Percentiles rank a stretch among this genome's conserved stretches.
Evolutionary conservation across 1,140 invertebrate genomes (phyloP).

Genomic region (Ceratina japonica): DNA sequence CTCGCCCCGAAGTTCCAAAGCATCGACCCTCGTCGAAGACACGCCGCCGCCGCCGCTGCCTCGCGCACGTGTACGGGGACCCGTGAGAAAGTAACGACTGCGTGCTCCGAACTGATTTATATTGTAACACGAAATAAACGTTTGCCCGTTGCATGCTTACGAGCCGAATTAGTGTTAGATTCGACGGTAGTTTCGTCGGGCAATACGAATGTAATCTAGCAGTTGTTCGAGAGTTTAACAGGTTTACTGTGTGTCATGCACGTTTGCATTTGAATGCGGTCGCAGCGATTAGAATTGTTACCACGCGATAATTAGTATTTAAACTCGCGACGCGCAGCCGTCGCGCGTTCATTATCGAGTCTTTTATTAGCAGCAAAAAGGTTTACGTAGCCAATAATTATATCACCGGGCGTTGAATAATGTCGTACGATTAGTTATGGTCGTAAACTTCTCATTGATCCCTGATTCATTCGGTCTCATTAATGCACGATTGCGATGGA

Average conservation of each 20-base stretch:
- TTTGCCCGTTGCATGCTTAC: too few relatives aligned
- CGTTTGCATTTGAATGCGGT: neutral
- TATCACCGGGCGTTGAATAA: neutral
- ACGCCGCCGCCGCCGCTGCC: too few relatives aligned
- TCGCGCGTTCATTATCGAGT: too few relatives aligned
- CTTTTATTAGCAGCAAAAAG: too few relatives aligned
- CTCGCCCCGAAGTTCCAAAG: conserved; percentile 25
- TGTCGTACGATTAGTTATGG: neutral
- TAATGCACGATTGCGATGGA: neutral
- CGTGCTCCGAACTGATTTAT: neutral
- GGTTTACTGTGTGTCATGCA: neutral
- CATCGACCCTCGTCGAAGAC: conserved; percentile 28
- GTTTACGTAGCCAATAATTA: too few relatives aligned
- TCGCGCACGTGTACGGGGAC: neutral
- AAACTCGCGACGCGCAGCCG: too few relatives aligned
- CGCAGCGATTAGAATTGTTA: too few relatives aligned
- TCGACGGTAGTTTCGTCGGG: neutral
- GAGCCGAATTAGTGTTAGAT: neutral
- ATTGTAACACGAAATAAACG: neutral
- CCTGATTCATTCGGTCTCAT: neutral
- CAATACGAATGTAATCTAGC: neutral
- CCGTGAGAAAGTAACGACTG: neutral
- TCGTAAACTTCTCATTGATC: neutral
- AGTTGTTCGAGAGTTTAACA: neutral
- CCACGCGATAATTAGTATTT: too few relatives aligned